Evolutionary conservation across 2,113 vertebrate species (phyloP), one percentile per base, ranked within the genome.

Genomic region (Pomatorhinus ruficollis): DNA sequence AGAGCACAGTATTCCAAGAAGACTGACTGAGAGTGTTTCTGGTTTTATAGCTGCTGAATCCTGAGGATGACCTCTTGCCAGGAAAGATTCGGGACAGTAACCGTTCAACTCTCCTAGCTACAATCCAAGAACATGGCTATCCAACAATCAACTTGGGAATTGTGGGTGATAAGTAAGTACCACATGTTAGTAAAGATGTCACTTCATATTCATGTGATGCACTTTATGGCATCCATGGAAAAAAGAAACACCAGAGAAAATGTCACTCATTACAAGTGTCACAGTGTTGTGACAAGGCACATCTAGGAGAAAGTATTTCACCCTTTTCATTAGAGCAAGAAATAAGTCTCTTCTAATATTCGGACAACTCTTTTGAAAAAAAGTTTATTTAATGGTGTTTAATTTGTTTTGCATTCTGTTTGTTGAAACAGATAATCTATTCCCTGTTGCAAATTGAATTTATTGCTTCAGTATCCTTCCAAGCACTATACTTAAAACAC

Each of bases 91-190:
- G 99, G 97, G 99, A 99, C 97, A 99, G 99, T 96, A 99, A 99
- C 96, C 99, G 99, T 91, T 99, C 99, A 92, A 99, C 99, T 68
- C 98, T 99, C 76, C 98, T 99, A 93, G 99, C 99, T 97, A 99
- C 99, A 81, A 99, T 99, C 97, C 99, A 99, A 98, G 99, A 99
- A 90, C 99, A 99, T 79, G 99, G 99, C 87, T 99, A 99, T 90
- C 99, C 99, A 91, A 99, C 99, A 95, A 99, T 99, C 98, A 99
- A 99, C 96, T 98, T 99, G 97, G 99, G 99, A 97, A 99, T 99
- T 95, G 99, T 99, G 88, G 99, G 99, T 98, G 99, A 99, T 98
- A 99, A 99, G 99, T 99, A 99, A 94, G 98, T 98, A 97, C 82
- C 91, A 74, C 68, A 22, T 95, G 79, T 97, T 97, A 96, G 90